Percentiles rank a stretch among this genome's conserved stretches.
These are phyloP conservation scores for Corynorhinus townsendii DNA, from an alignment of 2,113 vertebrate species.

Conservation along the genomic window DNA sequence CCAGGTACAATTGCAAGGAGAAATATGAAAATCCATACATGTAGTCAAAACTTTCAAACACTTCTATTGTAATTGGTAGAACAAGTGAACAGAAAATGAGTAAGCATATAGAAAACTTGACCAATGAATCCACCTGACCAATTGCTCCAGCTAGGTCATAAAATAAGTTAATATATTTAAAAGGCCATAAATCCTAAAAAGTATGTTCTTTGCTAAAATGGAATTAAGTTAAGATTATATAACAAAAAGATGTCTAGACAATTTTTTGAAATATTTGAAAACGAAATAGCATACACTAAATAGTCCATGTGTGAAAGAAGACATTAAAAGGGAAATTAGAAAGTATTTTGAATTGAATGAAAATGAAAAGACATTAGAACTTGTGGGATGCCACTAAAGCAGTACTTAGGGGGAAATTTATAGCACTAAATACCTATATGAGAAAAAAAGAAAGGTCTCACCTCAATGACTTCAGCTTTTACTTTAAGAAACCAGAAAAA, in stretches of 20 bases:
- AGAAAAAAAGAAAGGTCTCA: not conserved
- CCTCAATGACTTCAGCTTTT: not conserved
- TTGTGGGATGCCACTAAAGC: not conserved
- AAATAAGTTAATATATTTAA: not conserved
- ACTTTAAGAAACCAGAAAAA: not conserved
- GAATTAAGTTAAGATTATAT: slow-evolving; percentile 6
- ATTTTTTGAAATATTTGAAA: not conserved
- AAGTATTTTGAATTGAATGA: not conserved
- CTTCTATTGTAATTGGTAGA: not conserved
- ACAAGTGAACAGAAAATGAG: not conserved
- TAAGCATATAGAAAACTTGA: not conserved
- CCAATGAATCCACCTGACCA: not conserved
- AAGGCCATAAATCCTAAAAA: not conserved
- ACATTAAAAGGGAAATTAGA: not conserved
- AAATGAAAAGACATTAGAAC: not conserved
- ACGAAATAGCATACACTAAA: not conserved
- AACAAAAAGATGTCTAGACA: not conserved
- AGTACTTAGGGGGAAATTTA: not conserved
- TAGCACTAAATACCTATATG: not conserved
- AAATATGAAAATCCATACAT: not conserved
- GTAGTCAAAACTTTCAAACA: not conserved
- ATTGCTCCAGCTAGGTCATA: not conserved
- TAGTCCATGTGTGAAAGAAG: not conserved
- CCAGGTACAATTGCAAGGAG: not conserved
- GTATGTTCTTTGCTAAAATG: not conserved